Evolutionary conservation across 2,797 vertebrate species (phyloP).

Genomic region (Eupleurogrammus muticus): DNA sequence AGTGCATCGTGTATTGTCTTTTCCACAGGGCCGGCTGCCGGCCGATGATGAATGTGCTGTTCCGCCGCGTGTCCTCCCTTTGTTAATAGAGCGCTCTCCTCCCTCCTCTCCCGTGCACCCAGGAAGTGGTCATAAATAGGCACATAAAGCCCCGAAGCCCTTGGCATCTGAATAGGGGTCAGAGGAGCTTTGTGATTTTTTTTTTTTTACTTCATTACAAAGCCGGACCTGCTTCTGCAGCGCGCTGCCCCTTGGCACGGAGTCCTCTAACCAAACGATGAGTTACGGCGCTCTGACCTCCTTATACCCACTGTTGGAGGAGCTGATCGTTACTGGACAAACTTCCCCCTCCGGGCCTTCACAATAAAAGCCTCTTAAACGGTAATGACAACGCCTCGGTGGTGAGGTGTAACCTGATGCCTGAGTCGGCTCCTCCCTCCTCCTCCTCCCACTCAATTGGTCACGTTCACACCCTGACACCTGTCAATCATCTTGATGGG

Average conservation of each 20-base stretch:
- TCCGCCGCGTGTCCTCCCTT: conserved; percentile 70
- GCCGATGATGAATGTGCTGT: conserved; percentile 76
- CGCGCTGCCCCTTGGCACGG: conserved; percentile 7
- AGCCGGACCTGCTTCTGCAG: conserved; percentile 7
- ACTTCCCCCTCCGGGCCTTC: conserved; percentile 15
- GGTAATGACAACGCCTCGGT: conserved; percentile 7
- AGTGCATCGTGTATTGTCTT: conserved; percentile 66
- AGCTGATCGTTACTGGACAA: conserved; percentile 13
- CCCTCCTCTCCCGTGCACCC: conserved; percentile 50
- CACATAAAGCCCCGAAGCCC: conserved; percentile 57
- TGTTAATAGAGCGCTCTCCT: conserved; percentile 72
- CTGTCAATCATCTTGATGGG: conserved; percentile 60
- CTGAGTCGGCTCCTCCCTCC: conserved; percentile 43
- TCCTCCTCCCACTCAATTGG: conserved; percentile 42
- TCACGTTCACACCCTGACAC: conserved; percentile 48
- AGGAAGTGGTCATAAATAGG: conserved; percentile 74
- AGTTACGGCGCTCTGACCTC: conserved; percentile 7
- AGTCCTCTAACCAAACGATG: conserved; percentile 29
- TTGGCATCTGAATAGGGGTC: conserved; percentile 58
- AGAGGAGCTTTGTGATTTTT: conserved; percentile 51
- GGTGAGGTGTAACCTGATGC: conserved; percentile 16
- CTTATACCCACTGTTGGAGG: not conserved
- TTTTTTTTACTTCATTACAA: conserved; percentile 41
- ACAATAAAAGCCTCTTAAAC: conserved; percentile 21
- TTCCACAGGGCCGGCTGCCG: conserved; percentile 63